Evolutionary conservation across 1,140 invertebrate genomes (phyloP).

Genomic region (Ridgeia piscesae): DNA sequence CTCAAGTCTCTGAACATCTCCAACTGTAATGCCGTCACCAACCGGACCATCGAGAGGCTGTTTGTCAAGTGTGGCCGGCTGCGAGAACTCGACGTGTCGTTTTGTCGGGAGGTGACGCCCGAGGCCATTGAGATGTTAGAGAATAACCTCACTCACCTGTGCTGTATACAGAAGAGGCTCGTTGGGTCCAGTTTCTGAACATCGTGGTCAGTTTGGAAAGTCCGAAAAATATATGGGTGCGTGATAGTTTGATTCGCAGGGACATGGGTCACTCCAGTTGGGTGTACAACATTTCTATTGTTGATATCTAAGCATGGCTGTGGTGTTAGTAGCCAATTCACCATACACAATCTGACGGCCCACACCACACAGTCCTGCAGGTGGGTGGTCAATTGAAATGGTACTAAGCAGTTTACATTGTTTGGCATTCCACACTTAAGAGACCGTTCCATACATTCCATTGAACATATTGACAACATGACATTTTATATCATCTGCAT

Average conservation of each 20-base stretch:
- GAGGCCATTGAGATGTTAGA: conserved; percentile 47
- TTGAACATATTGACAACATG: neutral
- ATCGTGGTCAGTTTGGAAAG: neutral
- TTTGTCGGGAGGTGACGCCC: conserved; percentile 63
- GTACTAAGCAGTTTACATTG: too few species aligned
- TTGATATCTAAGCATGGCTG: too few species aligned
- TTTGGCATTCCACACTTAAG: too few species aligned
- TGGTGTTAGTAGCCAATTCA: too few species aligned
- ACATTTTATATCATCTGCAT: neutral
- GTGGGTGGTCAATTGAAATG: too few species aligned
- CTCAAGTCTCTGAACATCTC: conserved; percentile 68
- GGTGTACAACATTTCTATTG: too few species aligned
- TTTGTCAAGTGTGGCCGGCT: conserved; percentile 63
- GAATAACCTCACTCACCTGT: conserved; percentile 23
- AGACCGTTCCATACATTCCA: too few species aligned
- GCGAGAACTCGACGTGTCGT: conserved; percentile 64
- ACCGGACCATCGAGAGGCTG: conserved; percentile 65
- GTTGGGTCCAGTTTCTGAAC: neutral
- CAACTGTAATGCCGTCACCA: conserved; percentile 69
- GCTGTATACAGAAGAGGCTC: conserved; percentile 3
- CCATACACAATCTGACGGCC: too few species aligned
- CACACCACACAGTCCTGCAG: too few species aligned
- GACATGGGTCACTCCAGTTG: too few species aligned
- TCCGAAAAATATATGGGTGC: too few species aligned
- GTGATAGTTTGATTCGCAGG: too few species aligned